Evolutionary conservation across 2,113 vertebrate genomes (phyloP), one percentile per base, ranked within the genome.

Genomic region (Lucifuga dentata): DNA sequence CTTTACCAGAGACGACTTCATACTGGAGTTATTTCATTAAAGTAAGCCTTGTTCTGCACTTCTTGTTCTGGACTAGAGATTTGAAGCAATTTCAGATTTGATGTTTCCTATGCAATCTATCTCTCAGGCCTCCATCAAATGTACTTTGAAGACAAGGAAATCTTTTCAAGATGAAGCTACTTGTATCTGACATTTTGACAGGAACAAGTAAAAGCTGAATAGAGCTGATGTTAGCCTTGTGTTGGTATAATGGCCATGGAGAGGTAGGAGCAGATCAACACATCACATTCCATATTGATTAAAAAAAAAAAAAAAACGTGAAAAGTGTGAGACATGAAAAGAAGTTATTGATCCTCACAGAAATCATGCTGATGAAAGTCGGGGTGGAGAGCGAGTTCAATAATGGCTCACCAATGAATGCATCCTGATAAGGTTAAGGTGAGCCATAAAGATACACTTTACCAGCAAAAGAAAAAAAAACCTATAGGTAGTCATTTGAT

Each of bases 251-350:
- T 2, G 15, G 5, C 32, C 7, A 59, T 63, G 35, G 40, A 19
- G 53, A 48, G 15, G 66, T 44, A 53, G 50, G 19, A 64, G 77
- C 70, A 73, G 67, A 82, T 67, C 66, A 78, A 77, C 66, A 80
- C 70, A 86, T 73, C 57, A 71, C 35, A 23, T 60, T 70, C 45
- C 16, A 19, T 84, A 92, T 91, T 86, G 90, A 93, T 89, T 59
- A 41, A 53, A 41, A 29, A 36, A 11, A 21, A 8, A 49, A 65
- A 53, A 72, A 81, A 78, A 86, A 83, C 53, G 80, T 82, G 80
- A 84, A 84, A 88, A 87, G 86, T 85, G 84, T 71, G 68, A 85
- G 75, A 89, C 75, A 83, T 90, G 85, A 85, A 90, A 90, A 89
- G 81, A 84, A 84, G 58, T 70, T 92, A 93, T 90, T 85, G 90